Base-by-base conservation (phyloP, 2,797 vertebrate species). In the Clarias laeviceps region DNA sequence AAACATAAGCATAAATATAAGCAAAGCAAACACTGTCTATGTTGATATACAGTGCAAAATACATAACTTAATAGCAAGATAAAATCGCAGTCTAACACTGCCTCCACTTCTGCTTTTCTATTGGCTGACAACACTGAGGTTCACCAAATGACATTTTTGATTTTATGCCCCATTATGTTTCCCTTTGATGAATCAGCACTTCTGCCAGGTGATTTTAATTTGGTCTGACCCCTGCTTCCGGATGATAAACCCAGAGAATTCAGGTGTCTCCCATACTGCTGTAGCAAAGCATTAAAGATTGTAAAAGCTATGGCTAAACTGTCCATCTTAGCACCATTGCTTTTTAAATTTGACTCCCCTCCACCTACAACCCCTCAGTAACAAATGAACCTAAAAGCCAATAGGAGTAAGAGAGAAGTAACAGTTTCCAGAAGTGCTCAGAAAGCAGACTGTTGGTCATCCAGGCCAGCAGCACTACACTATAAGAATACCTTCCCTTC, bases 341-440 rank as follows among this genome's bases (percentile, higher is more conserved):
- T 50, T 65, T 50, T 24, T 22, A 29, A 2, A n/a, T 80, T 78
- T 65, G 78, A 65, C 6, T 62, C 8, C n/a, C 61, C 17, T 50
- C 37, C 27, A 15, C 34, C 4, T 66, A 27, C 14, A 84, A 69
- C 6, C 27, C 54, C 70, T 24, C 62, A 69, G 14, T 61, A 37
- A 15, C 77, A 29, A 45, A 81, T 85, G 77, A 70, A 15, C 29
- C 72, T 70, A 29, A 86, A 61, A 62, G 32, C 54, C 80, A 50
- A 56, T 14, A 65, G 22, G 18, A 76, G 24, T 56, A 20, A 76
- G 32, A 72, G 57, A 78, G 54, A 83, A 83, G 50, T 76, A 85
- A 85, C 81, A 82, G 78, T 29, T 85, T 87, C 61, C 61, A 64
- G 76, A 57, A 77, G 37, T 86, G 82, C 87, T 86, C 57, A 73